phyloP scores from a whole-genome alignment of 2,888 invertebrate species.

The Metacarcinus magister region DNA sequence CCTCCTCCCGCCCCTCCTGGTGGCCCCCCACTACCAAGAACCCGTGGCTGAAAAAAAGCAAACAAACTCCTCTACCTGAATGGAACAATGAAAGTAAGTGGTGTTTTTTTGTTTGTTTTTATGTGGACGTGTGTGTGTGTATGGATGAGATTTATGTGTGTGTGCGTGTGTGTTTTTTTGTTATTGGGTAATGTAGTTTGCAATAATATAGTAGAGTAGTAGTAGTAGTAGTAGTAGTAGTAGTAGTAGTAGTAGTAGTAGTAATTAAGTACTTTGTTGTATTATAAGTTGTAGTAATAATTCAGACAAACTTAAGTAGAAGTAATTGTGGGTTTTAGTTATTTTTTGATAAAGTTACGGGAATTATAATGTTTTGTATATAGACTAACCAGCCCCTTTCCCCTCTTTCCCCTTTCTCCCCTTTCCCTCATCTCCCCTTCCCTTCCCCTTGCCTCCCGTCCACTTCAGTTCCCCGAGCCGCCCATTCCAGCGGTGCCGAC shows the following conservation, averaged over 20 bases:
- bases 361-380: background rate
- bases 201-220: background rate
- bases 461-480: constrained; percentile 63
- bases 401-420: background rate
- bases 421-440: background rate
- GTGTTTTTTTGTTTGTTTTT: too few species aligned
- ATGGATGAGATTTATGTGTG: constrained; percentile 19
- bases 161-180: constrained; percentile 60
- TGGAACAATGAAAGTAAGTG: constrained; percentile 79
- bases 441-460: background rate
- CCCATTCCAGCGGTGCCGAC: constrained; percentile 64
- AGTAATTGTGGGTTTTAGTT: too few species aligned
- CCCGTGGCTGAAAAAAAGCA: constrained; percentile 77
- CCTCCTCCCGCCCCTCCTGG: constrained; percentile 73
- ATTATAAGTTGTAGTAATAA: background rate
- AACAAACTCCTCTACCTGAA: constrained; percentile 59
- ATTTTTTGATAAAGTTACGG: too few species aligned
- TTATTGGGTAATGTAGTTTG: constrained; percentile 43
- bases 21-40: constrained; percentile 77
- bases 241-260: background rate
- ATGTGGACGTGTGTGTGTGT: constrained; percentile 8
- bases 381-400: background rate
- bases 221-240: constrained; percentile 1
- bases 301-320: too few species aligned
- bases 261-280: background rate